Evolutionary conservation across 2,888 invertebrate species (phyloP), one percentile per base, ranked within the genome.

Genomic region (Mythimna pallens): DNA sequence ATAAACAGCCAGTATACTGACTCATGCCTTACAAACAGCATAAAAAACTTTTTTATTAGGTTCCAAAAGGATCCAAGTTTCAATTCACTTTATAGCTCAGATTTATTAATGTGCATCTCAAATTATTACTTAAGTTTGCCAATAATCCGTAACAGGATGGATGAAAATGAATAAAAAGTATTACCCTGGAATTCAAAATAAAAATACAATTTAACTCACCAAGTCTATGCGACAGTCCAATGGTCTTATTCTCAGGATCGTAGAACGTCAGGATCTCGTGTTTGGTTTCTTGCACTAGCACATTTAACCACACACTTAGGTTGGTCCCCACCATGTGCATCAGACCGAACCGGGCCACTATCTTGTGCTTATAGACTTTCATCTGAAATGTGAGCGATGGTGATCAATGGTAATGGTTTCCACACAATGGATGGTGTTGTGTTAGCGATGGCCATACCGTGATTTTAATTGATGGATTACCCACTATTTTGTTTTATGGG

Each of bases 271-370:
- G 97, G 84, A 99, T 99, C 94, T 99, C 99, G 92, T 99, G 99
- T 92, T 99, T 98, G 0, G 99, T 99, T 95, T 99, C 99, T 93
- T 99, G 98, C 5, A 99, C 98, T 40, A 99, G 97, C 0, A 99
- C 99, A 91, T 99, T 98, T 57, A 99, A 96, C 99, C 99, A 99
- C 25, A 99, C 99, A 84, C 99, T 99, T 66, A 99, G 95, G 95
- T 99, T 99, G 17, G 99, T 99, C 36, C 99, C 99, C 73, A 99
- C 98, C 99, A 99, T 99, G 93, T 99, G 99, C 99, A 99, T 99
- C 75, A 99, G 96, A 2, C 99, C 99, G 89, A 99, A 99, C 80
- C 99, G 97, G 0, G 99, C 99, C 74, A 99, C 97, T 80, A 98
- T 97, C 93, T 98, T 98, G 93, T 98, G 98, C 86, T 98, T 98